Percentiles rank a stretch among this genome's conserved stretches.
These are phyloP conservation scores for Trissonchulus latispiculum DNA, from an alignment of 2,888 invertebrate species.

Conservation along the genomic window DNA sequence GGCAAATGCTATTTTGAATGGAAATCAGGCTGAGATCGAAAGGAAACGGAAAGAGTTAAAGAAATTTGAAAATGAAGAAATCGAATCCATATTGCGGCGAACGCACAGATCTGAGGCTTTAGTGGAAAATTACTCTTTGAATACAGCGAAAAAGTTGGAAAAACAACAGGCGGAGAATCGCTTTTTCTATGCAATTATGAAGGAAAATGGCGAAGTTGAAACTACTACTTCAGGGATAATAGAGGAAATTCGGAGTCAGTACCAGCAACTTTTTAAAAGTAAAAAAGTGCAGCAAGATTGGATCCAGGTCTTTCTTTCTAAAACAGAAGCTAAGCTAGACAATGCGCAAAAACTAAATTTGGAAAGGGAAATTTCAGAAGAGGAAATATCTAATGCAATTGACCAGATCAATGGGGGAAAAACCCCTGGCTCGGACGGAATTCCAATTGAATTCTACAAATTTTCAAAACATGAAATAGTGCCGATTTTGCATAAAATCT, in stretches of 20 bases:
- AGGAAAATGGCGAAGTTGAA: neutral
- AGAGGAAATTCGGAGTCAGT: neutral
- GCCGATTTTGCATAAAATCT: neutral
- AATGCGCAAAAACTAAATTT: neutral
- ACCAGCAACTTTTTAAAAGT: neutral
- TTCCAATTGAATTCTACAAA: slow-evolving; percentile 4
- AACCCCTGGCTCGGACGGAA: neutral
- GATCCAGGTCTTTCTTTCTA: neutral
- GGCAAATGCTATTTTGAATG: too few relatives aligned
- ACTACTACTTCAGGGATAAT: neutral
- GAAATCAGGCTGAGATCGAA: too few relatives aligned
- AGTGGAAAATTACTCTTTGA: neutral
- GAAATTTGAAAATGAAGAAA: neutral
- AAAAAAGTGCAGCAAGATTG: neutral
- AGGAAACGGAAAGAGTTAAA: neutral
- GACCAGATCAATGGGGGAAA: neutral
- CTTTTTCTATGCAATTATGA: neutral
- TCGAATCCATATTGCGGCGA: neutral
- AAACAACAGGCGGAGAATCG: neutral
- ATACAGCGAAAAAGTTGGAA: neutral
- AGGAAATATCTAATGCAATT: neutral
- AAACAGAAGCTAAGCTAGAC: neutral
- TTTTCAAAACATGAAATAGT: neutral
- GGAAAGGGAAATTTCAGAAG: neutral
- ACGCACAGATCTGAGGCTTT: neutral